Conservation (phyloP, 2,888 invertebrate species). For the Onthophagus sagittarius region DNA sequence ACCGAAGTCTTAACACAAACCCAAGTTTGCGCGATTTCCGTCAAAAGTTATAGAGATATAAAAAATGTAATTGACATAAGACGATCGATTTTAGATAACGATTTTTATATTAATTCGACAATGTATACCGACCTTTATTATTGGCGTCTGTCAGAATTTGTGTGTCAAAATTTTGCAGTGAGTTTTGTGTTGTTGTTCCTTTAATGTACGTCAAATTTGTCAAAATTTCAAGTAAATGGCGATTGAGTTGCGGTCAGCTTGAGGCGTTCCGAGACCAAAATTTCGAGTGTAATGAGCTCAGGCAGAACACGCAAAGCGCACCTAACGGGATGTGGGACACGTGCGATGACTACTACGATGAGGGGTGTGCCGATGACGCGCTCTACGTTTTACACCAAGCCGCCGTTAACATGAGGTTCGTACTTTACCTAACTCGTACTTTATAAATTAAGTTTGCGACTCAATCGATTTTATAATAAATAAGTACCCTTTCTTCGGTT, state of each 20-base stretch:
- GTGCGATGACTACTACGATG: slow-evolving; percentile 23
- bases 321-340: slow-evolving; percentile 21
- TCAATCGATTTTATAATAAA: background rate
- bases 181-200: slow-evolving; percentile 2
- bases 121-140: background rate
- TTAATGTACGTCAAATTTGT: slow-evolving; percentile 19
- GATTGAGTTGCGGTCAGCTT: slow-evolving; percentile 18
- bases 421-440: slow-evolving; percentile 29
- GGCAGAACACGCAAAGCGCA: slow-evolving; percentile 1
- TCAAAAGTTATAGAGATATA: background rate
- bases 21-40: background rate
- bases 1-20: background rate
- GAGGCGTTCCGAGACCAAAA: slow-evolving; percentile 19
- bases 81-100: background rate
- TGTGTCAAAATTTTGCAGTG: slow-evolving; percentile 16
- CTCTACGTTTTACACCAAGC: slow-evolving; percentile 30
- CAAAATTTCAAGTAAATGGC: slow-evolving; percentile 24
- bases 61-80: background rate
- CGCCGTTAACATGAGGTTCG: slow-evolving; percentile 37
- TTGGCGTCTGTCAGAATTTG: slow-evolving; percentile 7
- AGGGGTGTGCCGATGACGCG: slow-evolving; percentile 21
- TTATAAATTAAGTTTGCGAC: too few species aligned
- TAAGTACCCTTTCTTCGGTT: background rate
- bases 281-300: slow-evolving; percentile 24
- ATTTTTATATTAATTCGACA: background rate